phyloP scores from a whole-genome alignment of 2,797 vertebrate species.

The Neomorphus geoffroyi region DNA sequence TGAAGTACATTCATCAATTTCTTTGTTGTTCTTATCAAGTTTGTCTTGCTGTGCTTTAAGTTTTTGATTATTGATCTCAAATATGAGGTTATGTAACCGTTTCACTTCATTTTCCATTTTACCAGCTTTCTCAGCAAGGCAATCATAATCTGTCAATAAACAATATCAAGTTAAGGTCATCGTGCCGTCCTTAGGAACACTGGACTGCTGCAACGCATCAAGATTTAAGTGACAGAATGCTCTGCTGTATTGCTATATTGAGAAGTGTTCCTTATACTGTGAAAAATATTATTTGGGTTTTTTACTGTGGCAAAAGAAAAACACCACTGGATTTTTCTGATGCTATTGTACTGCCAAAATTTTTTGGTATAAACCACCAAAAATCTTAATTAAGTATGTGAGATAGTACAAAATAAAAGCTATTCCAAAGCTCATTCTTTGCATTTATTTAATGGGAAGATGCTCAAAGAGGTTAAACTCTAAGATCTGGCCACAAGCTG shows the following conservation, averaged over 20 bases:
- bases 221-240: background rate
- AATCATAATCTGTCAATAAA: slow-evolving; percentile 81
- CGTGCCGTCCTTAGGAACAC: background rate
- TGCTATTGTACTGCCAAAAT: background rate
- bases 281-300: background rate
- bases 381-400: background rate
- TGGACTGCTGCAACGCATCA: background rate
- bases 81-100: slow-evolving; percentile 87
- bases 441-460: background rate
- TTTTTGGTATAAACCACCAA: background rate
- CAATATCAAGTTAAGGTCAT: fast-evolving
- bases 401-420: background rate
- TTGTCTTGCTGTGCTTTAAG: slow-evolving; percentile 93
- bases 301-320: background rate
- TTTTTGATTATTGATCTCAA: slow-evolving; percentile 92
- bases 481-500: background rate
- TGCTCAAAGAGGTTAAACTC: background rate
- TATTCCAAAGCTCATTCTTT: background rate
- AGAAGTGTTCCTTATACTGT: background rate
- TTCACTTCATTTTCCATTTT: slow-evolving; percentile 91
- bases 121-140: slow-evolving; percentile 80
- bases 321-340: background rate
- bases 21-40: slow-evolving; percentile 87
- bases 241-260: background rate
- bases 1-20: slow-evolving; percentile 88